Evolutionary conservation across 2,888 invertebrate genomes (phyloP).

Genomic region (Calameuta filiformis): DNA sequence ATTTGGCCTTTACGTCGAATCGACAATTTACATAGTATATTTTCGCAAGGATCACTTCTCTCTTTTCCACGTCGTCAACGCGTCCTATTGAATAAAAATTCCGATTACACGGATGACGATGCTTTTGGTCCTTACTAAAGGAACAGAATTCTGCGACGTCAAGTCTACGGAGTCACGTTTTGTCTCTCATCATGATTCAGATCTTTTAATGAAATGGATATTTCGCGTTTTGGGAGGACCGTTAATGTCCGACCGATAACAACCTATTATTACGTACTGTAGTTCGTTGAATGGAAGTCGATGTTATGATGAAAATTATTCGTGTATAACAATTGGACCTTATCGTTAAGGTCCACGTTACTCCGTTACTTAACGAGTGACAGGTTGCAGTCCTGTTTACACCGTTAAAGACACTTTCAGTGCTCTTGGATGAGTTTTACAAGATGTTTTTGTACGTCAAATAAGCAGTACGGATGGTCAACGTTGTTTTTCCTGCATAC

Average conservation of each 20-base stretch:
- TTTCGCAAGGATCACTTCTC: not conserved
- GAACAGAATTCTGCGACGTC: not conserved
- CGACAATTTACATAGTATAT: not conserved
- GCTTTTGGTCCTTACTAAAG: not conserved
- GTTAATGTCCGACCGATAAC: not conserved
- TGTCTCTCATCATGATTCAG: not conserved
- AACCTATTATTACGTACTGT: not conserved
- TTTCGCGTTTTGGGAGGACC: not conserved
- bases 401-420: not conserved
- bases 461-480: not conserved
- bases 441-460: not conserved
- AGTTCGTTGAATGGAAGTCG: not conserved
- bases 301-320: not conserved
- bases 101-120: not conserved
- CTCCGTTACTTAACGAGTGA: not conserved
- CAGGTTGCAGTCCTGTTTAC: not conserved
- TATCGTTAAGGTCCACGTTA: not conserved
- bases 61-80: not conserved
- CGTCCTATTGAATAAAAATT: not conserved
- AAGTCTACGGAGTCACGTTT: not conserved
- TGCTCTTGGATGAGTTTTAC: not conserved
- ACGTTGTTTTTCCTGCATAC: not conserved
- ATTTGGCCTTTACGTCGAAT: not conserved
- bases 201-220: not conserved
- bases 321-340: not conserved